These are phyloP conservation scores for Clusia tigrina DNA, from an alignment of 2,888 invertebrate species.

Conservation along the genomic window DNA sequence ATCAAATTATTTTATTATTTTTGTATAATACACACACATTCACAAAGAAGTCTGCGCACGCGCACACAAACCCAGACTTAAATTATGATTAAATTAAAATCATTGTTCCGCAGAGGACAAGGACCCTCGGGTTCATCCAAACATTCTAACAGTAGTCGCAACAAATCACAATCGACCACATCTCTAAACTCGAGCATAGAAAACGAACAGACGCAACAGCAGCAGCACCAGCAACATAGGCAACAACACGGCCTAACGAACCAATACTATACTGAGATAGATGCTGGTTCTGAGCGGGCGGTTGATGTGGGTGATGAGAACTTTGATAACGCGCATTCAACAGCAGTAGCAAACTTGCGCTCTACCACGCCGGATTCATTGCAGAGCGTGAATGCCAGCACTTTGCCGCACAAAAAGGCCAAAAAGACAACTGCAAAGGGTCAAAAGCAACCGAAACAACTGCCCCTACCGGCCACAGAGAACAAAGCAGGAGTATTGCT, in stretches of 20 bases:
- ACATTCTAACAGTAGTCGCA: slow-evolving; percentile 48
- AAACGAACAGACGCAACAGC: slow-evolving; percentile 38
- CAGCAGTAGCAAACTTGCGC: slow-evolving; percentile 29
- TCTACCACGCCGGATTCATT: slow-evolving; percentile 23
- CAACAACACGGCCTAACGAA: slow-evolving; percentile 43
- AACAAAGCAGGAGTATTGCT: slow-evolving; percentile 9
- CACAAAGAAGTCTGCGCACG: no score
- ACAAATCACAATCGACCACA: slow-evolving; percentile 57
- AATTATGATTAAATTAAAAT: slow-evolving; percentile 91
- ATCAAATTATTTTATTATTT: no score
- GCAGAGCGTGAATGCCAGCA: slow-evolving; percentile 43
- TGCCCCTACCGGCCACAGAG: slow-evolving; percentile 42
- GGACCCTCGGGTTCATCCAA: slow-evolving; percentile 65
- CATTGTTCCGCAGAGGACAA: slow-evolving; percentile 89
- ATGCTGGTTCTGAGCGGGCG: slow-evolving; percentile 51
- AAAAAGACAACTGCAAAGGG: slow-evolving; percentile 48
- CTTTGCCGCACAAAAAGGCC: slow-evolving; percentile 55
- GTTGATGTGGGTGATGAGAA: slow-evolving; percentile 57
- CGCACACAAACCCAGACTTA: no score
- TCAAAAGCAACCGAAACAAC: slow-evolving; percentile 59
- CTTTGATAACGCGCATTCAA: slow-evolving; percentile 42
- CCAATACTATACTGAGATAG: slow-evolving; percentile 51
- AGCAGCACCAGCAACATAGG: no score
- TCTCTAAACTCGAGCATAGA: slow-evolving; percentile 54
- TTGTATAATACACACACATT: no score